phyloP scores from a whole-genome alignment of 2,888 invertebrate species.

The Oscheius sp. region DNA sequence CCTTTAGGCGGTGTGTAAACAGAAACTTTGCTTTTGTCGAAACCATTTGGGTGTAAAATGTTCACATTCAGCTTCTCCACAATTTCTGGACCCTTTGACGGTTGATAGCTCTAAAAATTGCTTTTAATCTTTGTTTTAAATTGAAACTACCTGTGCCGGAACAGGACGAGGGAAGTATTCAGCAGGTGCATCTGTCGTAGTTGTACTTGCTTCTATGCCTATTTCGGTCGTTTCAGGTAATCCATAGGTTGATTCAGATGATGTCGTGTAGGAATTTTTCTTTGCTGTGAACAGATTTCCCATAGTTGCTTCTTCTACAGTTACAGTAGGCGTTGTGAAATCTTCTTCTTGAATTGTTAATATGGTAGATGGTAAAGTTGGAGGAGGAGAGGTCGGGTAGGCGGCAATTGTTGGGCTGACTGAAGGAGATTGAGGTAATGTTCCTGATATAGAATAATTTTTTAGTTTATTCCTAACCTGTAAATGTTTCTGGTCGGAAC shows the following conservation, averaged over 20 bases:
- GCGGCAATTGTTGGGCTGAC: neutral
- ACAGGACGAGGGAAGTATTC: slow-evolving; percentile 44
- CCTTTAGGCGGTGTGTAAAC: slow-evolving; percentile 42
- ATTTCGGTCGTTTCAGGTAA: neutral
- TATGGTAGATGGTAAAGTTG: neutral
- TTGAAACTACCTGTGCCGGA: slow-evolving; percentile 28
- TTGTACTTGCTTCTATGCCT: neutral
- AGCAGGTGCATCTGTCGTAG: slow-evolving; percentile 23
- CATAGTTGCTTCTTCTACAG: slow-evolving; percentile 19
- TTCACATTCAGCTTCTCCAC: slow-evolving; percentile 45
- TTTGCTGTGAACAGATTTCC: slow-evolving; percentile 10
- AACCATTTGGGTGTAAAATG: slow-evolving; percentile 37
- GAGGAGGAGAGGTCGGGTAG: neutral
- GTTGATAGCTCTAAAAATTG: slow-evolving; percentile 34
- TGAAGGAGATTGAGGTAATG: slow-evolving; percentile 8
- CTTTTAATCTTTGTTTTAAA: neutral
- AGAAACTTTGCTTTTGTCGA: slow-evolving; percentile 39
- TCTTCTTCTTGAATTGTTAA: neutral
- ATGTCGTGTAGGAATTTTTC: slow-evolving; percentile 7
- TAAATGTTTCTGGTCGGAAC: slow-evolving; percentile 13
- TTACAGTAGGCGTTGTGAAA: neutral
- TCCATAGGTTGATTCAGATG: neutral
- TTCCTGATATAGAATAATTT: neutral
- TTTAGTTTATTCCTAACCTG: neutral
- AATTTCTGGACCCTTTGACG: slow-evolving; percentile 34